Evolutionary conservation across 1,140 invertebrate species (phyloP).

Genomic region (Apis florea): DNA sequence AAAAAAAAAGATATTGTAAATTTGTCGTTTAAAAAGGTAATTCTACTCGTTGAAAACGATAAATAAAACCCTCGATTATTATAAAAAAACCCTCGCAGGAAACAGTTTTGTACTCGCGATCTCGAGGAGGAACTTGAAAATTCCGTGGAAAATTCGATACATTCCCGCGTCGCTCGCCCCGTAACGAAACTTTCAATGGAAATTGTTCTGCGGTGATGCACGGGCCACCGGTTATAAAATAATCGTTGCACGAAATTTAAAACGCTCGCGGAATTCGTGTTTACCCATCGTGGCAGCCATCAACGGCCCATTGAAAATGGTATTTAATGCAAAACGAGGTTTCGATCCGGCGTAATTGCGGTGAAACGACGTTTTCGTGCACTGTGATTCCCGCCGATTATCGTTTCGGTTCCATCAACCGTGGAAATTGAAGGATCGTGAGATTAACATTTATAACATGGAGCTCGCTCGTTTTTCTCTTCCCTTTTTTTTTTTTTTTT

Average conservation of each 20-base stretch:
- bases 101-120: too few relatives aligned
- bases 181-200: background rate
- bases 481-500: background rate
- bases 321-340: conserved; percentile 20
- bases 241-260: background rate
- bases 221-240: background rate
- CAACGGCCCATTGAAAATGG: background rate
- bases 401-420: conserved; percentile 23
- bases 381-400: conserved; percentile 25
- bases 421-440: conserved; percentile 11
- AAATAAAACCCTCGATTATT: too few relatives aligned
- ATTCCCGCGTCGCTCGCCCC: background rate
- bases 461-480: background rate
- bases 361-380: conserved; percentile 23
- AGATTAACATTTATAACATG: conserved; percentile 43
- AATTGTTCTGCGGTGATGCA: too few relatives aligned
- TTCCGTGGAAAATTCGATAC: background rate
- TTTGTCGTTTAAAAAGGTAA: too few relatives aligned
- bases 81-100: too few relatives aligned
- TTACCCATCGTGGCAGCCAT: background rate
- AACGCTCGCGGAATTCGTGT: background rate
- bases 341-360: conserved; percentile 24
- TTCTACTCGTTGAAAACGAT: too few relatives aligned
- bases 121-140: background rate
- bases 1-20: too few relatives aligned